Evolutionary conservation across 2,888 invertebrate genomes (phyloP).

Genomic region (Ptychoptera albimana): DNA sequence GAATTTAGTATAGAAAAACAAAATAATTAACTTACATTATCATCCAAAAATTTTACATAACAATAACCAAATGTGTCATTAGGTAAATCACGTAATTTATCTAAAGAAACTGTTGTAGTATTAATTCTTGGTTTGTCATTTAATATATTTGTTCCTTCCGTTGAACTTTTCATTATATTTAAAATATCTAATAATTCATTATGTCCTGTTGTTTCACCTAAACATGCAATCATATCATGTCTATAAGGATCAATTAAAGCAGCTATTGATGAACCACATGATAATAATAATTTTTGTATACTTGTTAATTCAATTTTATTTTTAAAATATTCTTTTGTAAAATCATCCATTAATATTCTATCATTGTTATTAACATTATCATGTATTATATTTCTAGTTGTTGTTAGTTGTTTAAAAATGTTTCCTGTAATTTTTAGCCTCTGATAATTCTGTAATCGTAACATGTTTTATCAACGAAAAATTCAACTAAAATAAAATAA

Average conservation of each 20-base stretch:
- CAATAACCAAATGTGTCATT: conserved; percentile 69
- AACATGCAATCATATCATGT: conserved; percentile 86
- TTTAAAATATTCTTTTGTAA: conserved; percentile 42
- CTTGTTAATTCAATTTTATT: conserved; percentile 46
- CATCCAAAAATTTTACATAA: conserved; percentile 68
- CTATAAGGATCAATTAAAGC: conserved; percentile 65
- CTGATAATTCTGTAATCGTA: background rate
- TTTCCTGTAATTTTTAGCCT: background rate
- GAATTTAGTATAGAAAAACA: background rate
- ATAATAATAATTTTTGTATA: conserved; percentile 63
- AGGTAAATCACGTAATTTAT: conserved; percentile 52
- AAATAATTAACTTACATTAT: conserved; percentile 37
- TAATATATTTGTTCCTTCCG: conserved; percentile 63
- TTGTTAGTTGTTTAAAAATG: background rate
- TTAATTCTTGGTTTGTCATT: conserved; percentile 74
- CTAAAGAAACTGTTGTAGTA: conserved; percentile 60
- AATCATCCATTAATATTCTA: conserved; percentile 23
- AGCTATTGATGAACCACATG: conserved; percentile 74
- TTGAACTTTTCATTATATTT: conserved; percentile 54
- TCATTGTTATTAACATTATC: background rate
- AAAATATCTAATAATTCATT: conserved; percentile 55
- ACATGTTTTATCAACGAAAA: background rate
- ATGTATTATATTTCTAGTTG: background rate
- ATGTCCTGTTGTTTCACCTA: conserved; percentile 80
- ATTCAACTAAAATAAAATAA: background rate